Conservation (phyloP, 1,140 invertebrate genomes). For the Physella acuta region DNA sequence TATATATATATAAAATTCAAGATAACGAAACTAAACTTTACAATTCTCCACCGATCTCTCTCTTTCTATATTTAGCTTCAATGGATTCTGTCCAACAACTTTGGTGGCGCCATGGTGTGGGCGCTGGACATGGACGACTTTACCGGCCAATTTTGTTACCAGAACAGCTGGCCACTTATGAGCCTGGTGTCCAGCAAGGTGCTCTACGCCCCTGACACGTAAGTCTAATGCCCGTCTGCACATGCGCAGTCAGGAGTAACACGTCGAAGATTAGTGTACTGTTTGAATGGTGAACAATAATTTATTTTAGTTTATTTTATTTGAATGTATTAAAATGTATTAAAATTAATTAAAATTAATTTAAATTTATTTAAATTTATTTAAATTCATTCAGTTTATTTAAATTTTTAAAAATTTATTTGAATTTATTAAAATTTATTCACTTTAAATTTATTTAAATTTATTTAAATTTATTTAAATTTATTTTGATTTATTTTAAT, state of each 20-base stretch:
- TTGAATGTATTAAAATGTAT: background rate
- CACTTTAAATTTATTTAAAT: too few species aligned
- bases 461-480: too few species aligned
- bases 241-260: background rate
- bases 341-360: background rate
- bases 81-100: constrained; percentile 66
- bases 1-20: too few species aligned
- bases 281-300: constrained; percentile 70
- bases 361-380: background rate
- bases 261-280: background rate
- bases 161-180: constrained; percentile 76
- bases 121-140: constrained; percentile 96
- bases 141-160: constrained; percentile 71
- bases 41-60: too few species aligned
- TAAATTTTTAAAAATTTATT: too few species aligned
- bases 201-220: background rate
- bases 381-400: background rate
- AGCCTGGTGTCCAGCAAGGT: background rate
- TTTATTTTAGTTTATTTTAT: constrained; percentile 65
- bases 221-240: background rate
- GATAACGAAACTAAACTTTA: too few species aligned
- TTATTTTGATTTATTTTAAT: too few species aligned
- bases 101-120: constrained; percentile 95
- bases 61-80: constrained; percentile 19
- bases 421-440: too few species aligned